Evolutionary conservation across 2,113 vertebrate species (phyloP).

Genomic region (Daboia siamensis): DNA sequence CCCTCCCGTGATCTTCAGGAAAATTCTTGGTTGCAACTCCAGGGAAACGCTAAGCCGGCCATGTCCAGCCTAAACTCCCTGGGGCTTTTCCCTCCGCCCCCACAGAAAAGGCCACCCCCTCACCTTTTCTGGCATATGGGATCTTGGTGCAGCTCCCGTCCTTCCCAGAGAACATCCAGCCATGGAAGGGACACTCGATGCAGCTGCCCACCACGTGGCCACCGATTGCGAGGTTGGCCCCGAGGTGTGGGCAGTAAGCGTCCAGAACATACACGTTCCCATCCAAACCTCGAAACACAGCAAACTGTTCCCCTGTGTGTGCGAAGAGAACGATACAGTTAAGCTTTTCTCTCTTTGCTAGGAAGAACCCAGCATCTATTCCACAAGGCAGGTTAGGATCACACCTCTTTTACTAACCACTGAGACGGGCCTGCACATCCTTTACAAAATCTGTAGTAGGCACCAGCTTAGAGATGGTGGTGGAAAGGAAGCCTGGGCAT

Average conservation of each 20-base stretch:
- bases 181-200: conserved; percentile 79
- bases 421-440: background rate
- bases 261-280: conserved; percentile 69
- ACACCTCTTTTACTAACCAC: background rate
- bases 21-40: background rate
- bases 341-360: background rate
- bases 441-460: background rate
- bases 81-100: background rate
- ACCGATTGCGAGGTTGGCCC: conserved; percentile 73
- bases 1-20: background rate
- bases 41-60: background rate
- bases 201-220: conserved; percentile 74
- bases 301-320: conserved; percentile 67
- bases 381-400: background rate
- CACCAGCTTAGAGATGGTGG: too few relatives aligned
- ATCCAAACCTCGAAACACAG: conserved; percentile 65
- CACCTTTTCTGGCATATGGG: conserved; percentile 74
- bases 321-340: too few relatives aligned
- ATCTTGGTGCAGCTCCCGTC: conserved; percentile 74
- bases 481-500: background rate
- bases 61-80: background rate
- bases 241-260: conserved; percentile 80
- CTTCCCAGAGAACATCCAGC: conserved; percentile 77
- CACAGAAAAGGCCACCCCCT: background rate
- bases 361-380: background rate